Evolutionary conservation across 92 coral and sea anemone species (phyloP).

Genomic region (Umimayanthus kanabou): DNA sequence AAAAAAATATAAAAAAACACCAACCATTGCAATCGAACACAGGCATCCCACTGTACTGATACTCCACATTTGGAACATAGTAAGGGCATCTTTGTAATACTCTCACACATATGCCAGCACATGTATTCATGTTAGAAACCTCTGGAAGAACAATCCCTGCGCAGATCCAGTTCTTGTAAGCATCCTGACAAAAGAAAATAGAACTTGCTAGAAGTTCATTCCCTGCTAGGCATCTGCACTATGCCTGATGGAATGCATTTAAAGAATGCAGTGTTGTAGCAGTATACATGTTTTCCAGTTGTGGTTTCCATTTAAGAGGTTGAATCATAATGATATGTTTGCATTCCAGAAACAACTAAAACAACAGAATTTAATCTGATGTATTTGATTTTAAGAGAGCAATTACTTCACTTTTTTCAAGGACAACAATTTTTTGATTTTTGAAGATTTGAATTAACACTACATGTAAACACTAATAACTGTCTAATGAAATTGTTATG

Average conservation of each 20-base stretch:
- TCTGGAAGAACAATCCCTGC: slow-evolving; percentile 27
- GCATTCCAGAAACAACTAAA: neutral
- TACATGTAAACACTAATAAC: no score
- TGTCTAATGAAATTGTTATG: no score
- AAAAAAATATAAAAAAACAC: neutral
- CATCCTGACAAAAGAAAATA: slow-evolving; percentile 14
- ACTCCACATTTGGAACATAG: slow-evolving; percentile 22
- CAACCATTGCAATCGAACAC: slow-evolving; percentile 34
- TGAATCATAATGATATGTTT: neutral
- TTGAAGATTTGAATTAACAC: no score
- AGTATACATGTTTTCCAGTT: neutral
- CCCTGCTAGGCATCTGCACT: neutral
- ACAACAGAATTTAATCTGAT: neutral
- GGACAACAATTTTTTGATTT: neutral
- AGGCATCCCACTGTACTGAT: slow-evolving; percentile 38
- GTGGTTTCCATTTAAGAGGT: neutral
- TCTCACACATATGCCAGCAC: slow-evolving; percentile 20
- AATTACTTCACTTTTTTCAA: neutral
- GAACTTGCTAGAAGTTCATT: slow-evolving; percentile 27
- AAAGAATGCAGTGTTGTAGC: neutral
- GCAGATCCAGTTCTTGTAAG: slow-evolving; percentile 39
- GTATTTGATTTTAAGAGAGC: neutral
- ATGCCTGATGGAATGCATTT: neutral
- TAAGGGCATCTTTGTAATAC: slow-evolving; percentile 35
- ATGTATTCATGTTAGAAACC: slow-evolving; percentile 21